Percentiles rank a stretch among this genome's conserved stretches.
phyloP scores from a whole-genome alignment of 2,888 invertebrate genomes.

The Sinotaia quadrata region DNA sequence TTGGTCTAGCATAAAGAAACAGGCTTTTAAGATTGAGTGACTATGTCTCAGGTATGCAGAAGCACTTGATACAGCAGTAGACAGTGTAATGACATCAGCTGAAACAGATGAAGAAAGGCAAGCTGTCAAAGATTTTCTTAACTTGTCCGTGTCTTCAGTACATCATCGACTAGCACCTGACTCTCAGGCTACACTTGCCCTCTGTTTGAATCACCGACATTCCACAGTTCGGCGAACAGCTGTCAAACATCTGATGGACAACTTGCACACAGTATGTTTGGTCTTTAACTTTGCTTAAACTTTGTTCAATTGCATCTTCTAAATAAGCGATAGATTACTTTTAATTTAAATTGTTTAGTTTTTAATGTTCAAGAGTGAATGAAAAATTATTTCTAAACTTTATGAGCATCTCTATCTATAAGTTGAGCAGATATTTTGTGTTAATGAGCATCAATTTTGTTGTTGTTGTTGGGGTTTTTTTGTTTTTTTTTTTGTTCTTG shows the following conservation, averaged over 20 bases:
- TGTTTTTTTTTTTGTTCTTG: too few species aligned
- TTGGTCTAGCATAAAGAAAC: neutral
- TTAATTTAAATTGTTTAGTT: too few species aligned
- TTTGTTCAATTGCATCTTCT: too few species aligned
- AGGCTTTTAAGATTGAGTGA: neutral
- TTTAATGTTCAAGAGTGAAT: too few species aligned
- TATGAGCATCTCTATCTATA: too few species aligned
- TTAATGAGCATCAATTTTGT: too few species aligned
- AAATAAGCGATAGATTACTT: too few species aligned
- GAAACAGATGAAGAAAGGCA: conserved; percentile 37
- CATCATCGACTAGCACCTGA: conserved; percentile 59
- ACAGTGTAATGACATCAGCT: conserved; percentile 37
- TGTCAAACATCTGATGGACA: conserved; percentile 77
- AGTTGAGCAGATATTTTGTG: too few species aligned
- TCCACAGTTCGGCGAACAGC: conserved; percentile 80
- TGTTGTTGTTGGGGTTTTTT: too few species aligned
- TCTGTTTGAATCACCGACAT: conserved; percentile 83
- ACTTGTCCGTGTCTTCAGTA: conserved; percentile 56
- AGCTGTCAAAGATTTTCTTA: conserved; percentile 55
- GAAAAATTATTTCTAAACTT: too few species aligned
- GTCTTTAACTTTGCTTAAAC: too few species aligned
- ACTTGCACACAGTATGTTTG: conserved; percentile 71
- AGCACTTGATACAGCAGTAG: conserved; percentile 52
- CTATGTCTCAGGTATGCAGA: conserved; percentile 47
- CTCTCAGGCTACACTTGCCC: conserved; percentile 74